Conservation (phyloP, 1,140 invertebrate species). For the Heliconius congener region DNA sequence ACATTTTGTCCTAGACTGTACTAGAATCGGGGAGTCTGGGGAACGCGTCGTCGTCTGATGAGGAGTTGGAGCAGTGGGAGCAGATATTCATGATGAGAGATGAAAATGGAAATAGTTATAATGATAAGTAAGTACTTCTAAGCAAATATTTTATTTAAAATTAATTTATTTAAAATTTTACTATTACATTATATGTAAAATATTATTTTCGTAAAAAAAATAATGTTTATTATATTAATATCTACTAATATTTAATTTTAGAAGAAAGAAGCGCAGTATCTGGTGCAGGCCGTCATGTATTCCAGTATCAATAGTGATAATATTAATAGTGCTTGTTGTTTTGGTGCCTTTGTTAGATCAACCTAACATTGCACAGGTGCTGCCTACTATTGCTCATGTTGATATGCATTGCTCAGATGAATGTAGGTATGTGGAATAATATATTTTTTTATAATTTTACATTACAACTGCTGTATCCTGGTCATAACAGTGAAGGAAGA, state of each 20-base stretch:
- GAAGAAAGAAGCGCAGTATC: constrained; percentile 77
- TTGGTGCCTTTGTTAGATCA: constrained; percentile 88
- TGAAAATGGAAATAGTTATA: constrained; percentile 78
- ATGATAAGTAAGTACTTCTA: constrained; percentile 3
- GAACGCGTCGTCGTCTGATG: constrained; percentile 80
- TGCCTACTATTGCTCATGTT: constrained; percentile 47
- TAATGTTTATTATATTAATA: not conserved
- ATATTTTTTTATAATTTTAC: not conserved
- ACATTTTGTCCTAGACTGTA: constrained; percentile 75
- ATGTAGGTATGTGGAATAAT: constrained; percentile 77
- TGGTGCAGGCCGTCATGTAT: constrained; percentile 90
- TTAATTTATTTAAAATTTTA: not conserved
- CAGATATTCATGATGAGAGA: constrained; percentile 82
- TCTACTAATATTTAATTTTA: constrained; percentile 34
- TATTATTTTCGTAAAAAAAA: not conserved
- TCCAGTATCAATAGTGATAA: constrained; percentile 88
- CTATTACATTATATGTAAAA: not conserved
- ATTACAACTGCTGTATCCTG: too few relatives aligned
- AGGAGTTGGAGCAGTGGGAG: constrained; percentile 82
- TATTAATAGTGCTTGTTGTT: constrained; percentile 89
- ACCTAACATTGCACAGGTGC: constrained; percentile 57
- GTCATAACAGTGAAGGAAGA: too few relatives aligned
- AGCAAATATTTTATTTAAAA: not conserved
- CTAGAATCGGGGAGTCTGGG: constrained; percentile 81
- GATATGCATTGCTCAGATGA: constrained; percentile 78